A percentile compares a stretch with the other conserved stretches of the same genome.
These are phyloP conservation scores for Pedetes capensis DNA, from an alignment of 2,113 vertebrate species.

Conservation along the genomic window DNA sequence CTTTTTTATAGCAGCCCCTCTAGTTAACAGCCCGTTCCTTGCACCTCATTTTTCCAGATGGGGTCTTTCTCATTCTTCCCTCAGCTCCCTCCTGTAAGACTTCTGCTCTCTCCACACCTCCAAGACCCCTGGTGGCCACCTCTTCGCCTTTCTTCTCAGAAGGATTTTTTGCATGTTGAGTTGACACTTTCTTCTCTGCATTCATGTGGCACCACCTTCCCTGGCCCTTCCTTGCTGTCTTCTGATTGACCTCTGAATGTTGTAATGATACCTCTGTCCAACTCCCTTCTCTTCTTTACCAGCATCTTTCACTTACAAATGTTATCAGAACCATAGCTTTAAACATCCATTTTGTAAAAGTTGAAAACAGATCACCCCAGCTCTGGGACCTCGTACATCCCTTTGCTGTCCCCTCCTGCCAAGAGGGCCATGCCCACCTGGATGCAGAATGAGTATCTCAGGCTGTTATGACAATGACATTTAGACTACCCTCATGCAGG, in stretches of 20 bases:
- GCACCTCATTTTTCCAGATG: not conserved
- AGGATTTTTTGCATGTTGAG: not conserved
- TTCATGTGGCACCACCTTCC: not conserved
- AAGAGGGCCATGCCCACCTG: not conserved
- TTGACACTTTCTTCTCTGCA: not conserved
- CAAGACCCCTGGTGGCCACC: not conserved
- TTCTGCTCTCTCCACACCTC: not conserved
- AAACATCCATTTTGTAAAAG: not conserved
- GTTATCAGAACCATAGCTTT: not conserved
- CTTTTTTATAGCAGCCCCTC: not conserved
- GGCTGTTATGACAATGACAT: not conserved
- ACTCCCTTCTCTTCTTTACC: not conserved
- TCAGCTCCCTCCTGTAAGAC: not conserved
- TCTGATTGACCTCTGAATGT: not conserved
- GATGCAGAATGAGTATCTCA: not conserved
- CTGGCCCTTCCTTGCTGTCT: accelerated
- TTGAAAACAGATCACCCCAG: not conserved
- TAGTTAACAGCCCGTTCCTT: not conserved
- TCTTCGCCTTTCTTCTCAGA: not conserved
- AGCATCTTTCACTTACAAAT: not conserved
- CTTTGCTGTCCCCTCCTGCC: not conserved
- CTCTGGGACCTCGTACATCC: not conserved
- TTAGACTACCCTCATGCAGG: not conserved
- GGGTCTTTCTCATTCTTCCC: not conserved
- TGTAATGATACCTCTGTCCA: not conserved